Conservation (phyloP, 2,797 vertebrate species). For the Mus spretus region DNA sequence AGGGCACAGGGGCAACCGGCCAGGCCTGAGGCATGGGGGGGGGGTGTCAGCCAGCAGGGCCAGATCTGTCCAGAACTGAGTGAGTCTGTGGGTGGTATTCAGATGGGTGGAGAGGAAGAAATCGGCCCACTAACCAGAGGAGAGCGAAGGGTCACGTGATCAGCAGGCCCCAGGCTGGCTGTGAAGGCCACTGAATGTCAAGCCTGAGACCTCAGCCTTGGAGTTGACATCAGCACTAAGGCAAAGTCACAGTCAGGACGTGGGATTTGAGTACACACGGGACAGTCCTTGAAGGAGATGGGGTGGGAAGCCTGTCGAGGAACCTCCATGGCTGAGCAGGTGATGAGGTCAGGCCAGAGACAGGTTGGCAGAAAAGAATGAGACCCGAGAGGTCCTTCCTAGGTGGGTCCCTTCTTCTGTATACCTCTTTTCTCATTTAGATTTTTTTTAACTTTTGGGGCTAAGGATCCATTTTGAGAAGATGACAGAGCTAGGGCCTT, state of each 20-base stretch:
- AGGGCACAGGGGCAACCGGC: constrained; percentile 67
- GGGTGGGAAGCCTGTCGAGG: constrained; percentile 19
- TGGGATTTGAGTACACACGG: constrained; percentile 58
- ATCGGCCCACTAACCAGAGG: constrained; percentile 50
- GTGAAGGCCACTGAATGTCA: constrained; percentile 48
- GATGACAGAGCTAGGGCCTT: neutral
- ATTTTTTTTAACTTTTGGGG: neutral
- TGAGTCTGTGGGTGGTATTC: constrained; percentile 64
- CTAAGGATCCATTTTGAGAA: constrained; percentile 63
- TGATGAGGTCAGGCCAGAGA: constrained; percentile 39
- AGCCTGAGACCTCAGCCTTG: constrained; percentile 59
- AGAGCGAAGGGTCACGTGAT: constrained; percentile 17
- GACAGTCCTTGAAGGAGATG: constrained; percentile 13
- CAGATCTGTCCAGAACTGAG: constrained; percentile 66
- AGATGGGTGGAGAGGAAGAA: constrained; percentile 32
- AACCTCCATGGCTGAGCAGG: neutral
- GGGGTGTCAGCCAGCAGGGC: constrained; percentile 48
- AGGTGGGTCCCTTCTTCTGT: neutral
- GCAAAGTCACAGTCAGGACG: constrained; percentile 42
- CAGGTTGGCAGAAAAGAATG: neutral
- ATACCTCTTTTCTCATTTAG: constrained; percentile 10
- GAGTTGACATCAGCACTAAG: constrained; percentile 41
- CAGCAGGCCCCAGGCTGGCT: neutral
- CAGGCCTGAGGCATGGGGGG: constrained; percentile 65
- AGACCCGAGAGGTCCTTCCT: neutral